Evolutionary conservation across 2,113 vertebrate species (phyloP), one percentile per base, ranked within the genome.

Genomic region (Dunckerocampus dactyliophorus): DNA sequence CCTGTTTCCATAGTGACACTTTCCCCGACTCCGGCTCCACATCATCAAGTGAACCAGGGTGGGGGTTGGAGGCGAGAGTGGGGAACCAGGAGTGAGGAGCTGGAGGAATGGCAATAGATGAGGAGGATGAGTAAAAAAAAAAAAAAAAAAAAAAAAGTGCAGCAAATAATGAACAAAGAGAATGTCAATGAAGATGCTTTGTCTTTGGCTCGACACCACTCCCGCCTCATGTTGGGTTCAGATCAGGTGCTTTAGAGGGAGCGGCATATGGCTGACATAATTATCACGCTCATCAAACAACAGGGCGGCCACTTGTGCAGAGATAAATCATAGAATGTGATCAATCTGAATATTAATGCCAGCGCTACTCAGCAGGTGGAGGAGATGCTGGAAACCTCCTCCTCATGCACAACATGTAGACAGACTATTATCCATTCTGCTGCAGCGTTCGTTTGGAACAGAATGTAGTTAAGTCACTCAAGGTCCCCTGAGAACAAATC

Each of bases 1-100:
- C 83, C 74, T 82, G 88, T 89, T 89, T 85, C 88, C 88, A 89
- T 89, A 88, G 88, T 88, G 88, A 89, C 88, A 86, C 85, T 85
- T 84, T 81, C 83, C 86, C 82, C 79, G 75, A 82, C 77, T 86
- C 79, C 62, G 75, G 77, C 81, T 83, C 71, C 19, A 78, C 79
- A 76, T 81, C 77, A 85, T 82, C 80, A 85, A 85, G 85, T 63
- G 69, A 80, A 64, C 69, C 47, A 76, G 56, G 67, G 74, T 69
- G 79, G 82, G 81, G 74, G 76, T 65, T 59, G 75, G 69, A 69
- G 69, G 48, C 31, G 52, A 59, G 59, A 43, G 47, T 24, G 52
- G 64, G 61, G 34, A 71, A 59, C 19, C 16, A 51, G 16, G 65
- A 67, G 55, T 24, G 20, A 47, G 39, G 24, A 24, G 50, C 66